A percentile compares a stretch with the other conserved stretches of the same genome.
Conservation (phyloP, 2,113 vertebrate species). For the Anarhynchus alexandrinus region DNA sequence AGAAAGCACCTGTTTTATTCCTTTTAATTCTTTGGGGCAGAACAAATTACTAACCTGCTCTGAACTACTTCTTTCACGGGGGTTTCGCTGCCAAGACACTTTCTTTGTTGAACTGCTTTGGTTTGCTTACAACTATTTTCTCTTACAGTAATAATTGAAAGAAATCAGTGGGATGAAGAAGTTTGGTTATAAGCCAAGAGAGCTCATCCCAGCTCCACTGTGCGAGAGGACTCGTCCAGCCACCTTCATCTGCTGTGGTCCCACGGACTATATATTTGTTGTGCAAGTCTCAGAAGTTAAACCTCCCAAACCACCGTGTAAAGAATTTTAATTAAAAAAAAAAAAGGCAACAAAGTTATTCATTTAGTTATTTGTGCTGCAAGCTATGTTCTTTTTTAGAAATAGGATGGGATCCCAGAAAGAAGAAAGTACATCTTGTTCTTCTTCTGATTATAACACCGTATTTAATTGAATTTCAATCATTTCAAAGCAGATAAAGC, state of each 20-base stretch:
- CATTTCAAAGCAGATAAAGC: neutral
- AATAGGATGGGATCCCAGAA: neutral
- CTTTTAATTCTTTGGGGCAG: neutral
- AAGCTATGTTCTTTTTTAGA: neutral
- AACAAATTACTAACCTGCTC: neutral
- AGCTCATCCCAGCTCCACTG: neutral
- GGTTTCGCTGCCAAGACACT: neutral
- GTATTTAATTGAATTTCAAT: neutral
- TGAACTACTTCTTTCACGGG: neutral
- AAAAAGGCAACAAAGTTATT: neutral
- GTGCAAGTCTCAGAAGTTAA: neutral
- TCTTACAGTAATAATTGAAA: neutral
- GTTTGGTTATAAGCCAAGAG: neutral
- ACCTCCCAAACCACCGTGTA: fast-evolving
- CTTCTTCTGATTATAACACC: neutral
- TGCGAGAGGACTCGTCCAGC: neutral
- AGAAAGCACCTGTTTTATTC: neutral
- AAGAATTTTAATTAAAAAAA: neutral
- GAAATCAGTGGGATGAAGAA: neutral
- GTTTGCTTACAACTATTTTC: neutral
- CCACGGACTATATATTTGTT: neutral
- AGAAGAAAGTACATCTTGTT: neutral
- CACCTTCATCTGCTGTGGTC: neutral
- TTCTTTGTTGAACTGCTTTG: neutral
- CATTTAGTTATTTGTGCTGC: neutral